Evolutionary conservation across 2,797 vertebrate species (phyloP).

Genomic region (Eulemur rubriventer): DNA sequence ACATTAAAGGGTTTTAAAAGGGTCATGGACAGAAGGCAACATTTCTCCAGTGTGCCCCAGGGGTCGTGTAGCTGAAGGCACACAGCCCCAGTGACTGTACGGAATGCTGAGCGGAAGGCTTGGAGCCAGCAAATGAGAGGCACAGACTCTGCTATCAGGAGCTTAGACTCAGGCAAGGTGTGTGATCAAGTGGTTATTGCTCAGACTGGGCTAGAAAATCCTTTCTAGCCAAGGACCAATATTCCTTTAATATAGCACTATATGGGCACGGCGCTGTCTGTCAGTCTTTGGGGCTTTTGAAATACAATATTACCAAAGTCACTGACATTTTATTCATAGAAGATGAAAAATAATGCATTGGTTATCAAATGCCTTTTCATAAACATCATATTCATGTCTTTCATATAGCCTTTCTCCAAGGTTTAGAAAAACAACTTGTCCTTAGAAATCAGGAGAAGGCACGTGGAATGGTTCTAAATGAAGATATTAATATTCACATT

Average conservation of each 20-base stretch:
- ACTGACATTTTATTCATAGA: constrained; percentile 51
- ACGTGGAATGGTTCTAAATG: constrained; percentile 69
- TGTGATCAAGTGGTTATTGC: constrained; percentile 63
- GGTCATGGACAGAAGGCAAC: constrained; percentile 19
- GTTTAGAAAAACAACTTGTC: constrained; percentile 58
- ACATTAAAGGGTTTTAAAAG: constrained; percentile 42
- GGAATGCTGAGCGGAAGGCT: not conserved
- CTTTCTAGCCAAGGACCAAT: constrained; percentile 14
- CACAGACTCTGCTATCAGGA: not conserved
- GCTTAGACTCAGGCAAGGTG: not conserved
- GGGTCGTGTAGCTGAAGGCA: not conserved
- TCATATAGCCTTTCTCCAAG: constrained; percentile 39
- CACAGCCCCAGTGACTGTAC: not conserved
- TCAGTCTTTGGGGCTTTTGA: constrained; percentile 47
- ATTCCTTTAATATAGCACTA: constrained; percentile 35
- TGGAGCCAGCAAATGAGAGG: not conserved
- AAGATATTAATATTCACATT: constrained; percentile 80
- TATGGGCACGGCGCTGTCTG: not conserved
- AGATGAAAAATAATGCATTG: constrained; percentile 52
- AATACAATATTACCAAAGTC: constrained; percentile 62
- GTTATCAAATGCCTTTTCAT: constrained; percentile 65
- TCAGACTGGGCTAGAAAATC: constrained; percentile 50
- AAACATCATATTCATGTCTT: constrained; percentile 54
- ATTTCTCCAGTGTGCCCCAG: not conserved
- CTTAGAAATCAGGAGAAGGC: constrained; percentile 55